Conservation (phyloP, 2,797 vertebrate genomes). For the Periophthalmus magnuspinnatus region DNA sequence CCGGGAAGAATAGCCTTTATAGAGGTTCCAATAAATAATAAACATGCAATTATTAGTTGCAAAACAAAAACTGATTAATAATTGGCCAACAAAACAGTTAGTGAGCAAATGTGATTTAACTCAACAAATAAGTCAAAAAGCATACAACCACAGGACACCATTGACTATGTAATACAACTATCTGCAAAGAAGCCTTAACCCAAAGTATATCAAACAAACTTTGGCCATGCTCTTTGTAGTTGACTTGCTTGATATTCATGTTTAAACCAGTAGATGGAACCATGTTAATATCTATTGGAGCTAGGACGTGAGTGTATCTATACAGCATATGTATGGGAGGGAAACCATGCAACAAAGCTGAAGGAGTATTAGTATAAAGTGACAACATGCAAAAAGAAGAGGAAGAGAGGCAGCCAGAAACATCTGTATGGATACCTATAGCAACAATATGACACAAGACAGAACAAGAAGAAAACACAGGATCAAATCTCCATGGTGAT, state of each 20-base stretch:
- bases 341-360: conserved; percentile 32
- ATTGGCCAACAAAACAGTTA: conserved; percentile 20
- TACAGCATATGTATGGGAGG: no score
- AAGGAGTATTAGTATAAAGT: conserved; percentile 64
- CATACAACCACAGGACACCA: conserved; percentile 7
- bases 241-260: conserved; percentile 3
- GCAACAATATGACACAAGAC: conserved; percentile 56
- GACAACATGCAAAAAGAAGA: conserved; percentile 80
- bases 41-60: conserved; percentile 38
- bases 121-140: background rate
- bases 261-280: conserved; percentile 29
- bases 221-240: conserved; percentile 17
- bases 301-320: background rate
- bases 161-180: background rate
- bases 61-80: conserved; percentile 12
- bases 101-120: conserved; percentile 12
- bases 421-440: conserved; percentile 77
- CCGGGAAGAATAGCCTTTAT: background rate
- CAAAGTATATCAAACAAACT: background rate
- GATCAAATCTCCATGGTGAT: conserved; percentile 54
- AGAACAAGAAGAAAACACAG: conserved; percentile 41
- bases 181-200: conserved; percentile 21
- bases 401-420: conserved; percentile 78
- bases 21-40: background rate
- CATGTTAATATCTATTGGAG: conserved; percentile 4